Conservation (phyloP, 2,888 invertebrate species). For the Uloborus plumipes region DNA sequence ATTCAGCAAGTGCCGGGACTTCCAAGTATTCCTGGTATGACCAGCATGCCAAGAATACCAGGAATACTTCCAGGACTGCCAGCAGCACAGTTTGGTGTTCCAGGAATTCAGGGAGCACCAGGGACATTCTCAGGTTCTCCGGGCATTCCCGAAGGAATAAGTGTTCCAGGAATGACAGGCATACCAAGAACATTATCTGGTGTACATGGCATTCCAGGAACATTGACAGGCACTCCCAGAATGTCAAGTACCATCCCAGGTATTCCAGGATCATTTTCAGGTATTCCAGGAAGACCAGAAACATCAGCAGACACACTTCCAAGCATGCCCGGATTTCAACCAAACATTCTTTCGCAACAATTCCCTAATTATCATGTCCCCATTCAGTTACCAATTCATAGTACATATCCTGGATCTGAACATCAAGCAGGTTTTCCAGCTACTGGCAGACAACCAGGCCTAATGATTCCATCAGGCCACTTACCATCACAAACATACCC, state of each 20-base stretch:
- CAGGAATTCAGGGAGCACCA: not conserved
- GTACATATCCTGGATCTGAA: not conserved
- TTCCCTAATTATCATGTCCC: not conserved
- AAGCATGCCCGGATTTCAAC: not conserved
- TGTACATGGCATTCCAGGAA: slow-evolving; percentile 4
- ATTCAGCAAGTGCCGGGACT: no score
- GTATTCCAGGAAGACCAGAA: not conserved
- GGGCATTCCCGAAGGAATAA: no score
- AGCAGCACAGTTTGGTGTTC: not conserved
- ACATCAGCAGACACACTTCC: not conserved
- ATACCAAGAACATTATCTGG: not conserved
- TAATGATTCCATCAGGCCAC: not conserved
- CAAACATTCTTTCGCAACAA: not conserved
- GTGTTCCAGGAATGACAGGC: not conserved
- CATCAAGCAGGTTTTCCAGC: no score
- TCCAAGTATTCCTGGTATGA: no score
- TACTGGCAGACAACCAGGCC: no score
- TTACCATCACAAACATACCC: not conserved
- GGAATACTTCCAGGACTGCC: not conserved
- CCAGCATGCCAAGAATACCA: not conserved
- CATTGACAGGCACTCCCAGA: not conserved
- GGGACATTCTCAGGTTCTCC: not conserved
- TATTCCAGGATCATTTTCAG: not conserved
- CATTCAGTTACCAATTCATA: not conserved
- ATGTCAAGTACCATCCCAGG: not conserved